Evolutionary conservation across 2,113 vertebrate species (phyloP), one percentile per base, ranked within the genome.

Genomic region (Deroptyus accipitrinus): DNA sequence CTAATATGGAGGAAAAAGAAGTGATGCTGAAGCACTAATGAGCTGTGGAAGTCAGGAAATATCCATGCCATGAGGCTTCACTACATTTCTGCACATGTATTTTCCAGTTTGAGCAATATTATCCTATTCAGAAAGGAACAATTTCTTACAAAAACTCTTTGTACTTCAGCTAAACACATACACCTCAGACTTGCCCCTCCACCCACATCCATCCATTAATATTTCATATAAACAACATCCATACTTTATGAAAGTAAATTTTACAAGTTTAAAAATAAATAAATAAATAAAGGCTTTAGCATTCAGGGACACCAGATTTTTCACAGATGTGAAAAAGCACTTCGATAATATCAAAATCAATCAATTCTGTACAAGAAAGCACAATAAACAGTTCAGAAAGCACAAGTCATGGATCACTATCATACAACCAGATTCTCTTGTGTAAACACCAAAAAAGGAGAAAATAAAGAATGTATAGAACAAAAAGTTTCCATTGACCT

Each of bases 401-500:
- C 70, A 73, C 78, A 93, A 96, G 41, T 81, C 85, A 97, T 46
- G 57, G 66, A 95, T 75, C 61, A 93, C 67, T 76, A 55, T 42
- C 95, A 97, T 75, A 90, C 96, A 97, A 92, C n/a, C 72, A 82
- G 80, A 88, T 64, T 78, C 67, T 89, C 83, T 96, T 8, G 7
- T 17, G 92, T 37, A 95, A 88, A 92, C 94, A 94, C 25, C 79
- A 67, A 37, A 76, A 94, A 78, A 33, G 67, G n/a, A 94, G 89
- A 93, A 96, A 96, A 92, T n/a, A 91, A 94, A 96, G 82, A 94
- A 97, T 66, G 83, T 25, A 97, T 87, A 98, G 96, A 98, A 98
- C 95, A 95, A 98, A 98, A 93, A 98, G 96, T 94, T 97, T 95
- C 87, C 96, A 98, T 98, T 98, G 98, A 99, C 99, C 99, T 99